phyloP scores from a whole-genome alignment of 2,888 invertebrate genomes.

The Volucella bombylans region DNA sequence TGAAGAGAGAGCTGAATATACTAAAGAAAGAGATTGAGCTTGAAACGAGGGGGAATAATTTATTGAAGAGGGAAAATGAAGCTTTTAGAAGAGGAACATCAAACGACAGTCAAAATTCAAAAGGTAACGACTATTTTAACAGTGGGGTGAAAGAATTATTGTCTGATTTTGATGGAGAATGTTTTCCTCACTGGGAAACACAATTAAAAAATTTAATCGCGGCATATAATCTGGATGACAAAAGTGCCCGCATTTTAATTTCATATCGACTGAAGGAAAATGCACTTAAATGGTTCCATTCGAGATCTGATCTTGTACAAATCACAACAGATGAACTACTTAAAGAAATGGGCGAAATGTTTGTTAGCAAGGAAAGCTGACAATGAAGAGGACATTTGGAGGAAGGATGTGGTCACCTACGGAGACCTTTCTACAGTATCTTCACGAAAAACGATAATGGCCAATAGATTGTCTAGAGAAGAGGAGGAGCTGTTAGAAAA shows the following conservation, averaged over 20 bases:
- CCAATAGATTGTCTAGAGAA: constrained; percentile 16
- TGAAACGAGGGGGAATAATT: constrained; percentile 27
- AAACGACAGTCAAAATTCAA: constrained; percentile 15
- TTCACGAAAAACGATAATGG: too few relatives aligned
- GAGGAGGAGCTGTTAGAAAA: constrained; percentile 36
- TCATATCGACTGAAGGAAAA: constrained; percentile 30
- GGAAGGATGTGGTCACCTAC: constrained; percentile 15
- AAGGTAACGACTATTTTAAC: constrained; percentile 16
- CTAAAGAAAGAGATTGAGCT: constrained; percentile 23
- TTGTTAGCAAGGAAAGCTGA: constrained; percentile 9
- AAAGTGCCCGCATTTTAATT: constrained; percentile 25
- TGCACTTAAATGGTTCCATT: constrained; percentile 37
- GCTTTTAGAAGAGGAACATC: constrained; percentile 10
- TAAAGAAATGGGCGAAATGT: constrained; percentile 39
- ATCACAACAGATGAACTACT: constrained; percentile 18
- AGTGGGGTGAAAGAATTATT: constrained; percentile 19
- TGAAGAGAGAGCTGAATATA: constrained; percentile 23
- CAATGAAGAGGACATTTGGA: constrained; percentile 17
- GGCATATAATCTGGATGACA: constrained; percentile 20
- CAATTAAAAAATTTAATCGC: constrained; percentile 26
- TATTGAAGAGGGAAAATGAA: constrained; percentile 20
- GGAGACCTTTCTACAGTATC: constrained; percentile 27
- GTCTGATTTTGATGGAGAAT: constrained; percentile 23
- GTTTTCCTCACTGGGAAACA: constrained; percentile 23
- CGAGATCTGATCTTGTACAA: constrained; percentile 16